These are phyloP conservation scores for Cosmia pyralina DNA, from an alignment of 2,888 invertebrate genomes.

Conservation along the genomic window DNA sequence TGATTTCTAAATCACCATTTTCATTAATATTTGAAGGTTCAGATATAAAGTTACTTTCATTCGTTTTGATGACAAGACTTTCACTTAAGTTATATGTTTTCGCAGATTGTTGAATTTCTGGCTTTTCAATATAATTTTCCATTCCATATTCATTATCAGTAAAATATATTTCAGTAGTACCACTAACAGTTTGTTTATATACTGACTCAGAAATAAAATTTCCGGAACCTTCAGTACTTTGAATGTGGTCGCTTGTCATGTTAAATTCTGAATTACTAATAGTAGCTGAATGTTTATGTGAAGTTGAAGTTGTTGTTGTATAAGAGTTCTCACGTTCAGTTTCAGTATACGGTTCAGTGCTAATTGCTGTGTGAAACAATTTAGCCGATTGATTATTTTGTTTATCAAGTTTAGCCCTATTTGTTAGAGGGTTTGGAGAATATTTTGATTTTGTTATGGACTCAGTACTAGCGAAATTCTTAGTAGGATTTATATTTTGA, in stretches of 20 bases:
- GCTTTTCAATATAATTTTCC: neutral
- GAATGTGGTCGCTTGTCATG: neutral
- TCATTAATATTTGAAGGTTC: neutral
- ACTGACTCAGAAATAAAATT: neutral
- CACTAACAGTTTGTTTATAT: neutral
- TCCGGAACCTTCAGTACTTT: neutral
- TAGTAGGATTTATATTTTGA: neutral
- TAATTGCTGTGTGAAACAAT: neutral
- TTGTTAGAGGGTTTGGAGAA: neutral
- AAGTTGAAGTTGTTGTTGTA: neutral
- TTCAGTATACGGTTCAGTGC: constrained; percentile 1
- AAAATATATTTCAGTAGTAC: neutral
- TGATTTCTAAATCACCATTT: neutral
- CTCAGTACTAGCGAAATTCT: neutral
- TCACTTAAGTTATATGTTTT: neutral
- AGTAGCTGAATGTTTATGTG: neutral
- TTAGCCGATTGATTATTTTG: neutral
- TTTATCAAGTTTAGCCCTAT: neutral
- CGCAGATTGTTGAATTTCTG: neutral
- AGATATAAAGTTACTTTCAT: neutral
- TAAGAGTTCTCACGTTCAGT: neutral
- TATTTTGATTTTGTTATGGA: neutral
- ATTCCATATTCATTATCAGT: neutral
- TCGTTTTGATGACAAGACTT: neutral
- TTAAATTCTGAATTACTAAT: neutral